phyloP scores from a whole-genome alignment of 2,888 invertebrate species.

The Drosophila algonquin region DNA sequence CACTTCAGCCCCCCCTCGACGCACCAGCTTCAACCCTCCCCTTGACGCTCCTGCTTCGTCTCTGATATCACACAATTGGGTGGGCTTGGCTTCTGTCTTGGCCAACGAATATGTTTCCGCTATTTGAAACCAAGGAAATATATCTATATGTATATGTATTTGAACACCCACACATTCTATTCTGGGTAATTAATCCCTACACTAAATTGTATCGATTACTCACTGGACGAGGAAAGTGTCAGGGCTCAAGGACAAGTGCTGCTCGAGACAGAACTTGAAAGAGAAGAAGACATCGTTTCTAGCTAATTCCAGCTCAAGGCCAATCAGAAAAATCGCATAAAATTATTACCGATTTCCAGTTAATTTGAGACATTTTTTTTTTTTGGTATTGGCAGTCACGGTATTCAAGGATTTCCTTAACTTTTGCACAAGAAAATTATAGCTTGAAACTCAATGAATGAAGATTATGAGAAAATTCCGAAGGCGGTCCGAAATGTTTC shows the following conservation, averaged over 20 bases:
- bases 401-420: neutral
- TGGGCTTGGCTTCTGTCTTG: conserved; percentile 36
- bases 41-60: neutral
- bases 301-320: neutral
- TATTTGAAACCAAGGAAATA: conserved; percentile 50
- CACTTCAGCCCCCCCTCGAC: conserved; percentile 29
- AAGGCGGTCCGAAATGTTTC: no score
- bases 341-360: neutral
- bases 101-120: conserved; percentile 58
- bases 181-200: conserved; percentile 5
- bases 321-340: neutral
- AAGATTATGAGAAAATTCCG: neutral
- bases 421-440: neutral
- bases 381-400: neutral
- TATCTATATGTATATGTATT: conserved; percentile 11
- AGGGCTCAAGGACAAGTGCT: neutral
- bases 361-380: neutral
- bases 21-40: neutral
- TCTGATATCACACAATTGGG: conserved; percentile 6
- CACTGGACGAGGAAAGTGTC: neutral
- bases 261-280: neutral
- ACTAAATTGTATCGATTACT: conserved; percentile 5
- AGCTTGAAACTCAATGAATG: neutral
- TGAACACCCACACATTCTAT: conserved; percentile 21
- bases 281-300: neutral